phyloP scores from a whole-genome alignment of 1,140 invertebrate genomes.

The Polypedilum vanderplanki region DNA sequence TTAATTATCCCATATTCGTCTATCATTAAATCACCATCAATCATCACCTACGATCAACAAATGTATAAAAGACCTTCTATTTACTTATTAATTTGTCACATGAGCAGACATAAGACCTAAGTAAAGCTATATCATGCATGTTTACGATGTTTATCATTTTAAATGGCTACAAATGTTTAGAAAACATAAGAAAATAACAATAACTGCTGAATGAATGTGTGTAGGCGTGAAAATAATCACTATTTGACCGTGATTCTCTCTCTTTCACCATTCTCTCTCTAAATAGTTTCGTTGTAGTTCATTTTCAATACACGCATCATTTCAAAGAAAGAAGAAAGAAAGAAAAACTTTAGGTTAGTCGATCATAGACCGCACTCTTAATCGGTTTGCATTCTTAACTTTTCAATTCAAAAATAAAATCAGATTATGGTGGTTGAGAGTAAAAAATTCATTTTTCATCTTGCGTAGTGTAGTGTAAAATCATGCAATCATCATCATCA shows the following conservation, averaged over 20 bases:
- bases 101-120: too few species aligned
- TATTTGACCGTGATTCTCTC: constrained; percentile 8
- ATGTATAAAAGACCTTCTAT: too few species aligned
- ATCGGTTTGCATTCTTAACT: background rate
- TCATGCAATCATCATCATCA: background rate
- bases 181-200: background rate
- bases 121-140: too few species aligned
- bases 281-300: background rate
- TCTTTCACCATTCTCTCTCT: background rate
- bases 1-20: too few species aligned
- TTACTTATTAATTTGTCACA: too few species aligned
- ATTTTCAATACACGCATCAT: background rate
- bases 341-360: background rate
- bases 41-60: too few species aligned
- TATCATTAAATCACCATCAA: too few species aligned
- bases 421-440: background rate
- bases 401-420: background rate
- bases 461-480: too few species aligned
- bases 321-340: background rate
- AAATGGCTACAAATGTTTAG: too few species aligned
- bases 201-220: too few species aligned
- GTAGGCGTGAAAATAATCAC: background rate
- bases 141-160: too few species aligned
- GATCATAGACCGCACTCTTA: background rate
- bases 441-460: too few species aligned